These are phyloP conservation scores for Oryzaephilus surinamensis DNA, from an alignment of 1,140 invertebrate genomes.

Conservation along the genomic window DNA sequence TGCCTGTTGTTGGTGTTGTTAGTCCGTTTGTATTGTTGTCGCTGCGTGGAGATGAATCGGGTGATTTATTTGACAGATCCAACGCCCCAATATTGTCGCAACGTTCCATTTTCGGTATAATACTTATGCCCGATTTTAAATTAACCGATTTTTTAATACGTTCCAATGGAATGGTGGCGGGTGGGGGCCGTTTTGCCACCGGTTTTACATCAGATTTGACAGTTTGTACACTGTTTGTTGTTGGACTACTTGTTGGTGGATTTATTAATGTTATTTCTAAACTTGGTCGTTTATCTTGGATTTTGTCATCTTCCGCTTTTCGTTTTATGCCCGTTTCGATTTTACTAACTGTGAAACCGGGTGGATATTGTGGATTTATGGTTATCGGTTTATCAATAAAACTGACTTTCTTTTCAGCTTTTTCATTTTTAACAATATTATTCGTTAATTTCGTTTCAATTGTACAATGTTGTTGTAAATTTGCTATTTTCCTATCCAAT, in stretches of 20 bases:
- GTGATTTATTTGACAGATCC: conserved; percentile 22
- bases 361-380: conserved; percentile 19
- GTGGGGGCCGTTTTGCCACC: conserved; percentile 27
- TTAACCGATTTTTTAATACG: conserved; percentile 29
- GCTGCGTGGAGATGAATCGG: conserved; percentile 15
- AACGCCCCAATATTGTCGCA: conserved; percentile 27
- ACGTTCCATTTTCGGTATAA: conserved; percentile 25
- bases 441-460: conserved; percentile 20
- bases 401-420: conserved; percentile 15
- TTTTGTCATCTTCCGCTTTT: conserved; percentile 18
- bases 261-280: conserved; percentile 34
- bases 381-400: conserved; percentile 3
- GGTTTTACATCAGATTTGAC: conserved; percentile 11
- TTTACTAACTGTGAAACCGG: conserved; percentile 34
- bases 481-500: conserved; percentile 28
- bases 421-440: conserved; percentile 8
- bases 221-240: conserved; percentile 1
- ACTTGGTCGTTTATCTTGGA: conserved; percentile 30
- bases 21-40: conserved; percentile 12
- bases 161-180: conserved; percentile 32
- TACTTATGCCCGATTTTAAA: conserved; percentile 30
- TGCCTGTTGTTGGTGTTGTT: conserved; percentile 15
- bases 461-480: conserved; percentile 25
- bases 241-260: conserved; percentile 12
- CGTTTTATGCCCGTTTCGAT: conserved; percentile 28